These are phyloP conservation scores for Leucoraja erinaceus DNA, from an alignment of 2,113 vertebrate species.

Conservation along the genomic window DNA sequence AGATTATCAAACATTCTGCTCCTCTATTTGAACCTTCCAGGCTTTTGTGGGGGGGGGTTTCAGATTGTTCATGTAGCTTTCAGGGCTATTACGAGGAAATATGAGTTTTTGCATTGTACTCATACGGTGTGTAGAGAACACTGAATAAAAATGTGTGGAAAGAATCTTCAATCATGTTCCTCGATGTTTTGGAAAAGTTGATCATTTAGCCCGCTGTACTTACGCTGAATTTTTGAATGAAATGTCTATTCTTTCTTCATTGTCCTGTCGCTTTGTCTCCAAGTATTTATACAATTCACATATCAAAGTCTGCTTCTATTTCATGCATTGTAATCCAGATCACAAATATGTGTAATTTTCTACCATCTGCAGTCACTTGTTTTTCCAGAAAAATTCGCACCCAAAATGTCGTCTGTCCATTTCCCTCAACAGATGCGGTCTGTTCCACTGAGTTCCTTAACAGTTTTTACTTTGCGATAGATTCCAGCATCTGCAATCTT, in stretches of 20 bases:
- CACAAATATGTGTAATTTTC: too few relatives aligned
- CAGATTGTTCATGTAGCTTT: neutral
- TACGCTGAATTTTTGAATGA: neutral
- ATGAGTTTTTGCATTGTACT: neutral
- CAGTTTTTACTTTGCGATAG: too few relatives aligned
- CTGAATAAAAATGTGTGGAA: neutral
- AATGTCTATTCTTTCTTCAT: neutral
- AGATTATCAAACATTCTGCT: neutral
- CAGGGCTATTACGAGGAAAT: neutral
- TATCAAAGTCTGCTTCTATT: too few relatives aligned
- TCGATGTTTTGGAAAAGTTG: neutral
- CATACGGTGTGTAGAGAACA: neutral
- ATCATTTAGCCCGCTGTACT: neutral
- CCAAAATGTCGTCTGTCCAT: too few relatives aligned
- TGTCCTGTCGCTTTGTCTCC: neutral
- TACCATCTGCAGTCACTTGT: too few relatives aligned
- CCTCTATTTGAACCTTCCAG: neutral
- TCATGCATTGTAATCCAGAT: too few relatives aligned
- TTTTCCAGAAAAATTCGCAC: too few relatives aligned
- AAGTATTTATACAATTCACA: too few relatives aligned
- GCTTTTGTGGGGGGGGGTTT: neutral
- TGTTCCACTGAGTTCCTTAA: too few relatives aligned
- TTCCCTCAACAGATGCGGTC: too few relatives aligned
- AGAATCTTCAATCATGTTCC: neutral
- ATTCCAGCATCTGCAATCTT: too few relatives aligned